These are phyloP conservation scores for Athalia circularis DNA, from an alignment of 2,888 invertebrate genomes.

Conservation along the genomic window DNA sequence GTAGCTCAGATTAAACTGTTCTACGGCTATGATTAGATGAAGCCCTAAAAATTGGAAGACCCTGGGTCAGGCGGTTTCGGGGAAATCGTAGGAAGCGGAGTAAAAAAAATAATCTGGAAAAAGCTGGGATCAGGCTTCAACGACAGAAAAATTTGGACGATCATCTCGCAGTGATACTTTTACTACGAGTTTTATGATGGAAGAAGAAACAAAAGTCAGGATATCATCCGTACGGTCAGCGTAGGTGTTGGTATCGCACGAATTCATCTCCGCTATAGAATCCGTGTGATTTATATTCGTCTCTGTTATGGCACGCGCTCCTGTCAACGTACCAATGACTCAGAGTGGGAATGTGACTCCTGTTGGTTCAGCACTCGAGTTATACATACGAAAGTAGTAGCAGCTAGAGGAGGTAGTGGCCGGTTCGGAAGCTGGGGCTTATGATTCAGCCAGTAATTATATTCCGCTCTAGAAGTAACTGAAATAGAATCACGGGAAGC, in stretches of 20 bases:
- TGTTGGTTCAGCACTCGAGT: constrained; percentile 34
- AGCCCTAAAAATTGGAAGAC: background rate
- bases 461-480: constrained; percentile 50
- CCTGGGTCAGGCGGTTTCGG: background rate
- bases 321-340: constrained; percentile 64
- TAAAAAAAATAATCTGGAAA: no score
- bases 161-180: no score
- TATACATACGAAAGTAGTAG: constrained; percentile 19
- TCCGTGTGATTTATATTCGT: constrained; percentile 40
- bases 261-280: constrained; percentile 34
- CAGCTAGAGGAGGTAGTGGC: constrained; percentile 4
- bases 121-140: no score
- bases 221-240: background rate
- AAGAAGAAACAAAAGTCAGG: background rate
- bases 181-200: no score
- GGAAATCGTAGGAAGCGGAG: no score
- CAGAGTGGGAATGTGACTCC: constrained; percentile 49
- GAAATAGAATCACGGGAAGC: constrained; percentile 53
- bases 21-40: background rate
- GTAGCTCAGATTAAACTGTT: background rate
- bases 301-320: constrained; percentile 47
- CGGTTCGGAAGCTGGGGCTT: constrained; percentile 46
- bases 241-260: background rate
- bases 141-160: no score
- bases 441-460: constrained; percentile 61